Base-by-base conservation (phyloP, 2,888 invertebrate species). In the Oxytorus armatus region DNA sequence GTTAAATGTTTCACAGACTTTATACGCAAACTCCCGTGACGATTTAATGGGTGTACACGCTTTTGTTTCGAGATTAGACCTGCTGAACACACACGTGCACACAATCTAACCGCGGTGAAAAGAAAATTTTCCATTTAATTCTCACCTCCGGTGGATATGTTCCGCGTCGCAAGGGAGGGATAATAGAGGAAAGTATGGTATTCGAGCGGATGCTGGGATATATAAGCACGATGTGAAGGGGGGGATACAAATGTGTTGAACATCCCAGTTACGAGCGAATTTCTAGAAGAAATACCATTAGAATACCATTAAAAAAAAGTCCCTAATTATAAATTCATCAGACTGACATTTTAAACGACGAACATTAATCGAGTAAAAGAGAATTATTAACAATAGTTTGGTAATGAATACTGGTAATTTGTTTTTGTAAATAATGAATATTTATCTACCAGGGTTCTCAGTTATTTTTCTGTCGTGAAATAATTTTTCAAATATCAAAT, bases 121-220 rank as follows among this genome's bases (percentile, higher is more conserved):
- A 66, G 25, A 25, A 68, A 66, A 68, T 49, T 39, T 66, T 47
- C 65, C 33, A 65, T 74, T 57, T 74, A 36, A 66, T 69, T 55
- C 49, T 5, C 55, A 47, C 36, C 23, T 33, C 5, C 11, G 8
- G 16, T 18, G n/a, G 59, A 59, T n/a, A 61, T 61, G 23, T 61
- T 16, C 36, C 23, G 21, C 33, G 39, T 3, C 53, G 3, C 29
- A 25, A 42, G 59, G 25, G 14, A 61, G 23, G 39, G 23, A 72
- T 61, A 49, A 72, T 39, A 23, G 49, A 23, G 51, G 5, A 66
- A 11, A 39, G 23, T 61, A 59, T 16, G 25, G 23, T 61, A 59
- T 16, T 44, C 44, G 21, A 61, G 14, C 39, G 44, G 39, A 61
- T 61, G 21, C 42, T 61, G 7, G 29, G 14, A 29, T 8, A 42